These are phyloP conservation scores for Merodon equestris DNA, from an alignment of 2,888 invertebrate species.

Conservation along the genomic window DNA sequence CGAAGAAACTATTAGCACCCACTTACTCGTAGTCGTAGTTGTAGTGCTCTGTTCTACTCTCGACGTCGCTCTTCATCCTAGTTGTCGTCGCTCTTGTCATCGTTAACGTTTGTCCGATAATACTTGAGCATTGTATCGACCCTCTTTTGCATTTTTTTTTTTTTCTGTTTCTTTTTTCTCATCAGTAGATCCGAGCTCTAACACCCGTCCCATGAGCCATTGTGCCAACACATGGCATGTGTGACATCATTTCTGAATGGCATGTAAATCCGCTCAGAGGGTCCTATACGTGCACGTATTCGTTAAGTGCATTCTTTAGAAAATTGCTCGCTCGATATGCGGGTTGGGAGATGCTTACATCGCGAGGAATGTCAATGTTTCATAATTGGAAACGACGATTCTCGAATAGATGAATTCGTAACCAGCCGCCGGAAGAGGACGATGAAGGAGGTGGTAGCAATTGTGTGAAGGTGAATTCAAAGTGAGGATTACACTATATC, in stretches of 20 bases:
- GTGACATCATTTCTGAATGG: too few species aligned
- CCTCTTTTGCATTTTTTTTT: slow-evolving; percentile 13
- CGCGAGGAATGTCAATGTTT: slow-evolving; percentile 53
- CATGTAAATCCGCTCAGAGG: neutral
- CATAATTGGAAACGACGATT: slow-evolving; percentile 33
- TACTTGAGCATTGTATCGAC: slow-evolving; percentile 46
- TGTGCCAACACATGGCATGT: too few species aligned
- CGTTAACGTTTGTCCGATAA: slow-evolving; percentile 20
- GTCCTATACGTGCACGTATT: slow-evolving; percentile 12
- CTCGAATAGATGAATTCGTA: too few species aligned
- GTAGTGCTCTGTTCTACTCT: neutral
- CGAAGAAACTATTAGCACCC: slow-evolving; percentile 51
- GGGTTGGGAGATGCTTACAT: slow-evolving; percentile 52
- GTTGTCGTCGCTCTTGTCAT: too few species aligned
- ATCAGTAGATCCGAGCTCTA: too few species aligned
- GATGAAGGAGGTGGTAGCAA: too few species aligned
- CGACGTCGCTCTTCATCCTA: neutral
- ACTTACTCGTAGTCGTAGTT: slow-evolving; percentile 39
- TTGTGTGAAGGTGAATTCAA: too few species aligned
- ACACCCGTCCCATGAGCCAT: too few species aligned
- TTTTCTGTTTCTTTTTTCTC: too few species aligned
- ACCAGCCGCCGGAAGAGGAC: neutral
- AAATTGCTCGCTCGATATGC: slow-evolving; percentile 49
- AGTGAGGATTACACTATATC: too few species aligned
- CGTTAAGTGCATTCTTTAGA: slow-evolving; percentile 56